Percentiles rank a stretch among this genome's conserved stretches.
phyloP scores from a whole-genome alignment of 2,113 vertebrate species.

The Merops nubicus region DNA sequence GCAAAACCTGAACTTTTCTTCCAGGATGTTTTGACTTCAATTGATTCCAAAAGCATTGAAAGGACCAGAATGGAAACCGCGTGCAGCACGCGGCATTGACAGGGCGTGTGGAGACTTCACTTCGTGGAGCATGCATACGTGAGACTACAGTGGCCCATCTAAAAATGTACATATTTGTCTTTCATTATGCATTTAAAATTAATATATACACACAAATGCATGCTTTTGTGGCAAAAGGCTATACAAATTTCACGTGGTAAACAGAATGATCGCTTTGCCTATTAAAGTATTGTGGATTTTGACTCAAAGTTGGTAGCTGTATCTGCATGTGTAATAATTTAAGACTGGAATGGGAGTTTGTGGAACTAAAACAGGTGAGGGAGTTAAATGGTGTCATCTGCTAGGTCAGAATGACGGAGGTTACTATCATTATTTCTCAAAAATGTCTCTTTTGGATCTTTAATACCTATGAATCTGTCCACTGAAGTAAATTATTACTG shows the following conservation, averaged over 20 bases:
- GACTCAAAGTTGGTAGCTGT: neutral
- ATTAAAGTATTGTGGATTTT: neutral
- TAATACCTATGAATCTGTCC: neutral
- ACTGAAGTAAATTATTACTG: neutral
- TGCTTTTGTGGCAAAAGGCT: neutral
- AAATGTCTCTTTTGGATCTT: neutral
- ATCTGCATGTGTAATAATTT: neutral
- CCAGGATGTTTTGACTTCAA: conserved; percentile 81
- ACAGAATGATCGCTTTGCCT: neutral
- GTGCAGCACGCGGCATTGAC: neutral
- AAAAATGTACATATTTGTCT: neutral
- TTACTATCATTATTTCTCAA: neutral
- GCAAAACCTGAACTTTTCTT: conserved; percentile 75
- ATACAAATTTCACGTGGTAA: neutral
- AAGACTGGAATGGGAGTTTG: neutral
- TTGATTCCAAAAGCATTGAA: conserved; percentile 73
- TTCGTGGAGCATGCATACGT: neutral
- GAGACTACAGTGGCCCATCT: neutral
- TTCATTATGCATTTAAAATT: neutral
- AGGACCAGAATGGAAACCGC: conserved; percentile 55
- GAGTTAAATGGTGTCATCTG: neutral
- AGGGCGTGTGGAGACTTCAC: rapidly evolving
- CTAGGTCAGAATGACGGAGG: neutral
- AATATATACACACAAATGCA: neutral
- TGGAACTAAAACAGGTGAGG: neutral